These are phyloP conservation scores for Eumeta japonica DNA, from an alignment of 1,140 invertebrate species.

Conservation along the genomic window DNA sequence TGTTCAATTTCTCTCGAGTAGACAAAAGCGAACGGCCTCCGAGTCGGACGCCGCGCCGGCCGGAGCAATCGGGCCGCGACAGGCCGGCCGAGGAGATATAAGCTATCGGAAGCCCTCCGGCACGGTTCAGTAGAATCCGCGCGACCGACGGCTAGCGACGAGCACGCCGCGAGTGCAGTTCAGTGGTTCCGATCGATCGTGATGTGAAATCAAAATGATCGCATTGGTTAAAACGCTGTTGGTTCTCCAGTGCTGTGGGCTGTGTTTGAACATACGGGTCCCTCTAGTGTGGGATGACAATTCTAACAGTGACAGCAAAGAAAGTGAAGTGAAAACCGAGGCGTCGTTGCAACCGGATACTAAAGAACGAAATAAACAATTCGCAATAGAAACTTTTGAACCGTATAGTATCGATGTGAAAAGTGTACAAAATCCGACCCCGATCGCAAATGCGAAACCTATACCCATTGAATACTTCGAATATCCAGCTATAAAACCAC, in stretches of 20 bases:
- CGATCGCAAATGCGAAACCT: no score
- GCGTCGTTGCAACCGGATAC: not conserved
- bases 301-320: constrained; percentile 21
- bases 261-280: constrained; percentile 35
- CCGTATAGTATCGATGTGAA: constrained; percentile 7
- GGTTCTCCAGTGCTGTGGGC: constrained; percentile 25
- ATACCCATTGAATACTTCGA: constrained; percentile 36
- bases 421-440: constrained; percentile 3
- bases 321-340: constrained; percentile 15
- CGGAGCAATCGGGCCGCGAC: constrained; percentile 35
- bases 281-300: constrained; percentile 32
- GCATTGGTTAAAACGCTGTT: not conserved
- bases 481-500: constrained; percentile 40
- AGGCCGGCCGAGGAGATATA: constrained; percentile 51
- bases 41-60: no score
- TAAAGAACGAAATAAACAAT: constrained; percentile 8
- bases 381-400: constrained; percentile 14
- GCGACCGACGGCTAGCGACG: constrained; percentile 10
- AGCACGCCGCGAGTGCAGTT: constrained; percentile 22
- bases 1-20: not conserved
- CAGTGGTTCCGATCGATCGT: constrained; percentile 8
- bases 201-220: constrained; percentile 5
- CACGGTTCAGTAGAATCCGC: constrained; percentile 31
- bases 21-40: constrained; percentile 34
- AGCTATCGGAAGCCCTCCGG: constrained; percentile 22